Percentiles rank a stretch among this genome's conserved stretches.
These are phyloP conservation scores for Omphaloscelis lunosa DNA, from an alignment of 2,888 invertebrate species.

Conservation along the genomic window DNA sequence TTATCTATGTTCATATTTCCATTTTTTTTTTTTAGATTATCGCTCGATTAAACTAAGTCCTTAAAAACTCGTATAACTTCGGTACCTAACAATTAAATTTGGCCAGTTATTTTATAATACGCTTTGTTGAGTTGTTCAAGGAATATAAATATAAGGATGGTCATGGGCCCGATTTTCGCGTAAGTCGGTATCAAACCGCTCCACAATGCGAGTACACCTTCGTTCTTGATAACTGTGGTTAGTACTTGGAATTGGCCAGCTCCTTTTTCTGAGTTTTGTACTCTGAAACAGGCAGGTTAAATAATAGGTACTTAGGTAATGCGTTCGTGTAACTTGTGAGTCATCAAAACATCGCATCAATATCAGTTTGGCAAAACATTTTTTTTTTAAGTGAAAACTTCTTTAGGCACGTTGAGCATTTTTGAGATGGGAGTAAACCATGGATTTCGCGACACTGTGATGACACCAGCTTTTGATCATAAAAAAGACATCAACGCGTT, in stretches of 20 bases:
- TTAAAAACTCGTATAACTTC: background rate
- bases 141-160: slow-evolving; percentile 98
- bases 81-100: background rate
- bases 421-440: too few species aligned
- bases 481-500: too few species aligned
- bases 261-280: slow-evolving; percentile 98
- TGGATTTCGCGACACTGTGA: too few species aligned
- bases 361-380: background rate
- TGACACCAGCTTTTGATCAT: too few species aligned
- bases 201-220: slow-evolving; percentile 98
- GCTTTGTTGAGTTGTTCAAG: slow-evolving; percentile 96
- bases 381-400: too few species aligned
- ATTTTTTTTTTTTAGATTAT: background rate
- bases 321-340: background rate
- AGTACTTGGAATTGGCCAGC: slow-evolving; percentile 94
- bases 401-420: too few species aligned
- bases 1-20: too few species aligned
- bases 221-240: slow-evolving; percentile 93
- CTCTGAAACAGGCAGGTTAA: slow-evolving; percentile 90
- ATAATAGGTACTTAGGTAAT: background rate
- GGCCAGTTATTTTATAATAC: slow-evolving; percentile 60
- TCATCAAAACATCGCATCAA: background rate
- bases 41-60: background rate
- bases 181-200: slow-evolving; percentile 99
- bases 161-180: slow-evolving; percentile 98